A percentile compares a stretch with the other conserved stretches of the same genome.
Conservation (phyloP, 1,140 invertebrate genomes). For the Procambarus virginalis region DNA sequence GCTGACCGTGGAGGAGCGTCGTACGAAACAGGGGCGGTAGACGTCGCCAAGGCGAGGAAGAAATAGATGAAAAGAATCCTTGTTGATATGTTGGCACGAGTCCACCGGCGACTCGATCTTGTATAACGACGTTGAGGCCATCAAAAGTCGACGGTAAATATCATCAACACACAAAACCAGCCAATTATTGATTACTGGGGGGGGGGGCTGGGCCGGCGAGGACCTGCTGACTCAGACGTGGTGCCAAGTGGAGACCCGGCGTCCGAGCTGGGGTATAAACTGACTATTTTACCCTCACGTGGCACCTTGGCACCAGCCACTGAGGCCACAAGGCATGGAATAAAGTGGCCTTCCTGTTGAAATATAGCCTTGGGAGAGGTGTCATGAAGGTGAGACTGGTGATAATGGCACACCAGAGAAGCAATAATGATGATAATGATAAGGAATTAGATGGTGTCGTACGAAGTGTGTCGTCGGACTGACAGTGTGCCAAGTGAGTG, state of each 20-base stretch:
- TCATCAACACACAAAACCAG: constrained; percentile 54
- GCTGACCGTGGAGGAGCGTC: not conserved
- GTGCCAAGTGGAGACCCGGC: constrained; percentile 31
- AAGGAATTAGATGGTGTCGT: constrained; percentile 44
- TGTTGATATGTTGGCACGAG: constrained; percentile 44
- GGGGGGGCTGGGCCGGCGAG: constrained; percentile 15
- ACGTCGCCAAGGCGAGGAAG: not conserved
- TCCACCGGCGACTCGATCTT: constrained; percentile 43
- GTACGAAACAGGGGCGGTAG: not conserved
- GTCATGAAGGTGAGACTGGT: not conserved
- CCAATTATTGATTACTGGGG: constrained; percentile 47
- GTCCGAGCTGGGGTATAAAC: constrained; percentile 28
- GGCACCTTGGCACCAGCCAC: not conserved
- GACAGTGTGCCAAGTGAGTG: constrained; percentile 50
- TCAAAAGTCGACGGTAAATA: constrained; percentile 43
- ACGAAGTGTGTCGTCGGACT: constrained; percentile 42
- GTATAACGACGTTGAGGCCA: constrained; percentile 35
- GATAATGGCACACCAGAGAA: not conserved
- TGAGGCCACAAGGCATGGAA: not conserved
- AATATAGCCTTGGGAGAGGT: not conserved
- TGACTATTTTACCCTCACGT: not conserved
- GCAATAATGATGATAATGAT: constrained; percentile 36
- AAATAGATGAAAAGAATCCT: constrained; percentile 8
- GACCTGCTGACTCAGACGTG: constrained; percentile 36
- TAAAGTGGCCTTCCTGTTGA: not conserved